These are phyloP conservation scores for Parauchenoglanis punctatus DNA, from an alignment of 2,797 vertebrate genomes.

Conservation along the genomic window DNA sequence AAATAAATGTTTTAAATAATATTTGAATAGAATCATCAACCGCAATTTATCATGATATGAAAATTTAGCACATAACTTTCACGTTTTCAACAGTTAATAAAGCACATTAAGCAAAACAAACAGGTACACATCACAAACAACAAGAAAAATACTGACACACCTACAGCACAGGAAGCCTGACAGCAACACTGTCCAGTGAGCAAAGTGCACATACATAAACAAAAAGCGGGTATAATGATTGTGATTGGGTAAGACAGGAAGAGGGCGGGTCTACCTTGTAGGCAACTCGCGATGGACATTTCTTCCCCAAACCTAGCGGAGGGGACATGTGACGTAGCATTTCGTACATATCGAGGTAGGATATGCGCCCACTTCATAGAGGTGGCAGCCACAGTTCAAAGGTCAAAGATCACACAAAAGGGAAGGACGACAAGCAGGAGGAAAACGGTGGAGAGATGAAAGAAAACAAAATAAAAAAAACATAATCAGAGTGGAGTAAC, in stretches of 20 bases:
- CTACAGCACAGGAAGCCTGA: constrained; percentile 32
- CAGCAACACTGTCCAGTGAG: background rate
- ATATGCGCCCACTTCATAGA: constrained; percentile 88
- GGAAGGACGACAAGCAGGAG: constrained; percentile 44
- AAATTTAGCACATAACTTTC: background rate
- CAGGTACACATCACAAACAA: constrained; percentile 10
- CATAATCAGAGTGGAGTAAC: constrained; percentile 48
- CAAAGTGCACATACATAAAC: constrained; percentile 9
- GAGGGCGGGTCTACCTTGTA: constrained; percentile 89
- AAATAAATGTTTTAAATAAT: background rate
- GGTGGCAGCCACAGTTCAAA: constrained; percentile 40
- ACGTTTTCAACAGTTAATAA: background rate
- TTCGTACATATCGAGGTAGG: constrained; percentile 97
- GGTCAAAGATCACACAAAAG: constrained; percentile 44
- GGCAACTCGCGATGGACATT: constrained; percentile 95
- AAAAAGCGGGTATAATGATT: background rate
- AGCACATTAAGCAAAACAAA: background rate
- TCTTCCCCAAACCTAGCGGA: constrained; percentile 98
- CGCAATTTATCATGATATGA: background rate
- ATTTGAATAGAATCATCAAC: background rate
- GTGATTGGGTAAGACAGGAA: background rate
- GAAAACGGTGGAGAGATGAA: constrained; percentile 56
- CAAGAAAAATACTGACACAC: constrained; percentile 15
- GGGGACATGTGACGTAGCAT: constrained; percentile 99
- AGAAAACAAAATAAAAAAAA: constrained; percentile 48